Conservation (phyloP, 2,888 invertebrate genomes). For the Oeneis ivallda region DNA sequence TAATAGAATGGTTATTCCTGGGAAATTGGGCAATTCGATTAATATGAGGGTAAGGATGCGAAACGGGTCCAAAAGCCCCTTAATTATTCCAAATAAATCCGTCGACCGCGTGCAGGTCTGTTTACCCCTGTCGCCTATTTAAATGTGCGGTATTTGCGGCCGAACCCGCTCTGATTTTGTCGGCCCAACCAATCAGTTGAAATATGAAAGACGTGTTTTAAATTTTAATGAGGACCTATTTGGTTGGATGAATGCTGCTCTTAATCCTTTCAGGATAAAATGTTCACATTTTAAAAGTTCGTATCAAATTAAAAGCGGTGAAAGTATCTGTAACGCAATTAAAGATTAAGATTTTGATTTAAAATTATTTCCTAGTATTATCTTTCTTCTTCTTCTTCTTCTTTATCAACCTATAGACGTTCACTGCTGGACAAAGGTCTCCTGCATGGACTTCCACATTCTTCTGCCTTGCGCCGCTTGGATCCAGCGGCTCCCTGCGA, state of each 20-base stretch:
- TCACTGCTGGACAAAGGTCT: no score
- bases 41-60: background rate
- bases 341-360: no score
- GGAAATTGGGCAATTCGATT: constrained; percentile 2
- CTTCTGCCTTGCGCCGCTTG: no score
- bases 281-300: background rate
- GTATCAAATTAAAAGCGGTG: no score
- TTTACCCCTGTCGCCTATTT: constrained; percentile 25
- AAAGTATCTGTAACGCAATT: no score
- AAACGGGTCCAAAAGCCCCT: constrained; percentile 31
- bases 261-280: constrained; percentile 15
- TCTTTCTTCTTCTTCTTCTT: no score
- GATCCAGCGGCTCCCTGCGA: no score
- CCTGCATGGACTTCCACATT: no score
- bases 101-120: constrained; percentile 10
- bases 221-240: constrained; percentile 9
- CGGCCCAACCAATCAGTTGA: constrained; percentile 11
- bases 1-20: background rate
- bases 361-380: no score
- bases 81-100: constrained; percentile 40
- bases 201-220: constrained; percentile 17
- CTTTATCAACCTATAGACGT: no score
- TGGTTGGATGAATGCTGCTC: background rate
- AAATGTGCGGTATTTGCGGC: constrained; percentile 20
- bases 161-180: constrained; percentile 1